These are phyloP conservation scores for Thrips palmi DNA, from an alignment of 1,140 invertebrate species.

Conservation along the genomic window DNA sequence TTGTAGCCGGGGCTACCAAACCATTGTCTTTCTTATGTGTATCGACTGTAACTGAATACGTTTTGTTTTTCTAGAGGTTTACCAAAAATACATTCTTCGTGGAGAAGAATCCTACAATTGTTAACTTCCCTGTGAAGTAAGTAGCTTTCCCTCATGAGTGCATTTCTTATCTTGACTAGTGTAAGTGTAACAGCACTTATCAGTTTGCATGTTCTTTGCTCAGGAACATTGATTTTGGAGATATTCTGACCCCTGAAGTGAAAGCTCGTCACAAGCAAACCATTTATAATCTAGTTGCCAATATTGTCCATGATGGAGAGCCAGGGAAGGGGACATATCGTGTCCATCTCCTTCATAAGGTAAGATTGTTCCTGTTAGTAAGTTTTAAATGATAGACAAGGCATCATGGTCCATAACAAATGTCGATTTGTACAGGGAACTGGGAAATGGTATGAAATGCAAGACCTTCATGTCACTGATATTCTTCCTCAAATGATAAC, in stretches of 20 bases:
- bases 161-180: conserved; percentile 7
- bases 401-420: background rate
- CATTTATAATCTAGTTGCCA: conserved; percentile 91
- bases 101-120: conserved; percentile 99
- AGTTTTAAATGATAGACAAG: conserved; percentile 3
- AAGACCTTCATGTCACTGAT: conserved; percentile 95
- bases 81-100: conserved; percentile 98
- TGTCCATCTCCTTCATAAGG: conserved; percentile 89
- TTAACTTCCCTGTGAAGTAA: conserved; percentile 98
- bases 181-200: background rate
- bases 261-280: conserved; percentile 60
- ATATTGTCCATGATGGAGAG: conserved; percentile 96
- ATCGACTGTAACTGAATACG: conserved; percentile 7
- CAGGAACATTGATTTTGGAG: conserved; percentile 93
- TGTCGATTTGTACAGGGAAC: conserved; percentile 30
- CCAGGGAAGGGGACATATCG: conserved; percentile 87
- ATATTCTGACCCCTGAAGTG: conserved; percentile 74
- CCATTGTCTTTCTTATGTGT: background rate
- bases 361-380: conserved; percentile 11
- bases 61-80: conserved; percentile 49
- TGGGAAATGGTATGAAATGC: conserved; percentile 83
- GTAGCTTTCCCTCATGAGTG: conserved; percentile 22
- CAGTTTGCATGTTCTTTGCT: conserved; percentile 19
- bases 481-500: conserved; percentile 99
- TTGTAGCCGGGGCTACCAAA: background rate